Evolutionary conservation across 2,888 invertebrate species (phyloP).

Genomic region (Sinotaia quadrata): DNA sequence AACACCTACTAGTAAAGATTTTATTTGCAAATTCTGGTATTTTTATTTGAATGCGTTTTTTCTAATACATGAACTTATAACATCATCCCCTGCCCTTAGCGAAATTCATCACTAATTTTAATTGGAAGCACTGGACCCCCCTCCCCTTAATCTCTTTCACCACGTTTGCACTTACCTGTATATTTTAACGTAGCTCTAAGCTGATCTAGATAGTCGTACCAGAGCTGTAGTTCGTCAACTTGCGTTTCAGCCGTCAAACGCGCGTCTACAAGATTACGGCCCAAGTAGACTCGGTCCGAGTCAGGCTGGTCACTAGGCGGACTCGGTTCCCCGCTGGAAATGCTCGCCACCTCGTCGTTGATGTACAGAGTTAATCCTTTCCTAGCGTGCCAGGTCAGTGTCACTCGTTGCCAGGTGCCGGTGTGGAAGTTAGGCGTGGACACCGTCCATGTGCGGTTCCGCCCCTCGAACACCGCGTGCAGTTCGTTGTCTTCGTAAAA

Average conservation of each 20-base stretch:
- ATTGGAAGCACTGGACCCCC: too few species aligned
- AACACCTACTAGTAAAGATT: too few species aligned
- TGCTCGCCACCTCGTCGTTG: conserved; percentile 50
- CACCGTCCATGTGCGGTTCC: conserved; percentile 57
- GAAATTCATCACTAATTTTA: too few species aligned
- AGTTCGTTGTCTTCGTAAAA: conserved; percentile 61
- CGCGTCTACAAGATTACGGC: conserved; percentile 45
- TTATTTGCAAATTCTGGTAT: too few species aligned
- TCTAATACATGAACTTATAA: too few species aligned
- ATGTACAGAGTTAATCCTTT: conserved; percentile 64
- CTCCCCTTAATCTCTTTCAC: too few species aligned
- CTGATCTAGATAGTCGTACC: conserved; percentile 63
- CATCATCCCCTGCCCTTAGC: too few species aligned
- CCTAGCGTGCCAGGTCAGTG: conserved; percentile 66
- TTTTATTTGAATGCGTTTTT: too few species aligned
- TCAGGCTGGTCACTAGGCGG: conserved; percentile 43
- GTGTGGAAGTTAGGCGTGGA: conserved; percentile 45
- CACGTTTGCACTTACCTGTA: conserved; percentile 49
- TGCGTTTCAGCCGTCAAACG: conserved; percentile 50
- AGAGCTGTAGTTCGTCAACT: conserved; percentile 68
- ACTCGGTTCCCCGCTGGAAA: conserved; percentile 25
- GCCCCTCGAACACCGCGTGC: conserved; percentile 51
- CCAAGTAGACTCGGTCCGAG: conserved; percentile 49
- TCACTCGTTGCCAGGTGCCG: conserved; percentile 64
- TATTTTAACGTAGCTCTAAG: conserved; percentile 48